Percentiles rank a stretch among this genome's conserved stretches.
phyloP scores from a whole-genome alignment of 2,797 vertebrate genomes.

The Myotis pilosus region DNA sequence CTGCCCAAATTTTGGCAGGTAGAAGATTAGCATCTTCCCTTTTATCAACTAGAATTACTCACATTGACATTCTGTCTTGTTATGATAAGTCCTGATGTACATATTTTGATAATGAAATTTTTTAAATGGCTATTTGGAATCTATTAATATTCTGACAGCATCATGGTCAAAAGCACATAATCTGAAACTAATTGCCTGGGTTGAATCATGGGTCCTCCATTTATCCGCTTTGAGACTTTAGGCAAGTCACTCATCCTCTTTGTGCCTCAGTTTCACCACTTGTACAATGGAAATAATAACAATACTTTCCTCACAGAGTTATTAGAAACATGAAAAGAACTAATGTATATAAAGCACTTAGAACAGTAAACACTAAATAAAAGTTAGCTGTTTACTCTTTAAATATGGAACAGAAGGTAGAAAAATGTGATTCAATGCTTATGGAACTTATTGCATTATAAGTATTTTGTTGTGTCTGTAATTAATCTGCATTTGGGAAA shows the following conservation, averaged over 20 bases:
- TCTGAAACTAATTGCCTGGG: not conserved
- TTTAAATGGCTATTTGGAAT: not conserved
- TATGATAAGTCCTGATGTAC: not conserved
- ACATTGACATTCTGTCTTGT: not conserved
- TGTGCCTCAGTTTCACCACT: not conserved
- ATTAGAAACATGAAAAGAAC: not conserved
- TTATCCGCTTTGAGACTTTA: not conserved
- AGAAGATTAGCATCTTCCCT: not conserved
- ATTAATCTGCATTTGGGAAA: not conserved
- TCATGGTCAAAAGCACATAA: not conserved
- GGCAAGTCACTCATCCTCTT: not conserved
- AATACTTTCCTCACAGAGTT: not conserved
- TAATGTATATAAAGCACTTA: not conserved
- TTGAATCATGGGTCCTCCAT: not conserved
- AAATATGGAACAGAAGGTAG: not conserved
- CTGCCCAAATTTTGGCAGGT: not conserved
- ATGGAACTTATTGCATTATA: not conserved
- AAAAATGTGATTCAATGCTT: not conserved
- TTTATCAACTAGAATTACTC: not conserved
- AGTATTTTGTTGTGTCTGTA: not conserved
- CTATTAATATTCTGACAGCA: not conserved
- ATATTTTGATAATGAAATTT: not conserved
- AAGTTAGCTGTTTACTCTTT: not conserved
- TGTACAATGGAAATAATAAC: not conserved
- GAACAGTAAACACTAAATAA: not conserved